These are phyloP conservation scores for Lepidothrix coronata DNA, from an alignment of 2,113 vertebrate genomes.

Conservation along the genomic window DNA sequence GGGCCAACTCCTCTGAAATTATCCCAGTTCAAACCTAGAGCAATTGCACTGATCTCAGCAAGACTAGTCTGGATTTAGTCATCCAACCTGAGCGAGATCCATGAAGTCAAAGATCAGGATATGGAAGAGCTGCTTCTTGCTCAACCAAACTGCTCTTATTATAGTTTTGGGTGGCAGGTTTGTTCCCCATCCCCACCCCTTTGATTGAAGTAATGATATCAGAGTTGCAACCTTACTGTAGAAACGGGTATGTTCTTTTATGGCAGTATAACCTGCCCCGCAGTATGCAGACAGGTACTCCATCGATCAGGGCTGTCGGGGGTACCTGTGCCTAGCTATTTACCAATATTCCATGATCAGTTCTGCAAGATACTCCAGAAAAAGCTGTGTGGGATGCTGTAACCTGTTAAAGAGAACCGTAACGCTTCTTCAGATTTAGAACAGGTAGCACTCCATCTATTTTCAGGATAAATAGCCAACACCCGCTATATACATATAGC, in stretches of 20 bases:
- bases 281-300: rapidly evolving
- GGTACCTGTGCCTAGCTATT: rapidly evolving
- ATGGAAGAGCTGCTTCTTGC: neutral
- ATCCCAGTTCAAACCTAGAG: constrained; percentile 33
- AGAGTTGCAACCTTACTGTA: neutral
- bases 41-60: neutral
- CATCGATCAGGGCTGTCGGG: neutral
- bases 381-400: no score
- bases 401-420: neutral
- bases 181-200: neutral
- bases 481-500: neutral
- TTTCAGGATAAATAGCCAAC: neutral
- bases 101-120: neutral
- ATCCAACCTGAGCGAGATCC: neutral
- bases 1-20: constrained; percentile 41
- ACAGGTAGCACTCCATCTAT: neutral
- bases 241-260: neutral
- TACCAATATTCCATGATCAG: rapidly evolving
- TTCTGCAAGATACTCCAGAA: neutral
- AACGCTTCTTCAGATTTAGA: neutral
- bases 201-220: neutral
- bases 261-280: neutral
- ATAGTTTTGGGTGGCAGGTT: neutral
- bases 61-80: neutral
- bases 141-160: neutral